Evolutionary conservation across 1,140 invertebrate genomes (phyloP), one percentile per base, ranked within the genome.

Genomic region (Nixonia krombeini): DNA sequence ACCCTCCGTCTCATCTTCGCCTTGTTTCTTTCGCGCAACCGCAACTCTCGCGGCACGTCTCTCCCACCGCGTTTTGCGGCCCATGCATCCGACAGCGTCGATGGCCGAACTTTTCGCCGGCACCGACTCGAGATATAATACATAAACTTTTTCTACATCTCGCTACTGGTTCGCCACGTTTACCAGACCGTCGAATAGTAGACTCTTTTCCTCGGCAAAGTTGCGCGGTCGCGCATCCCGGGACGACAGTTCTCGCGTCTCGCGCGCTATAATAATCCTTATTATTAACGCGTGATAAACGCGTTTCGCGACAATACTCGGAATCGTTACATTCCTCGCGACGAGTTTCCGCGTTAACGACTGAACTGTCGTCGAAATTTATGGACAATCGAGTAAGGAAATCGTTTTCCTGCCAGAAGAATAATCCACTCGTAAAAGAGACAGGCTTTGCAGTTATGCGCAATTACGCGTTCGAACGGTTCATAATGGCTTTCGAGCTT

Each of bases 381-480:
- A 67, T 61, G 53, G 56, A 59, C 64, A 61, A 56, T 67, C 57
- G 53, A 55, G 42, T 64, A 64, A 64, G 46, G 69, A 72, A 67
- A 64, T 63, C 45, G 69, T 29, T 67, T 72, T 56, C 51, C 51
- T 56, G 51, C 56, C 46, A 56, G 51, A 61, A 51, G 56, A 67
- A 46, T 51, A 56, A 38, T 56, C 33, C 42, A 67, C 46, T 67
- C 55, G 64, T 46, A 51, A 61, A 67, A 61, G 50, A 71, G 53
- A 63, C 52, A 53, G 46, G 69, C 47, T 75, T 73, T 64, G 72
- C 72, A 72, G 77, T 77, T 75, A 77, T 61, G 61, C 56, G 74
- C 70, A 78, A 80, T 79, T 80, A 80, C 66, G 74, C 71, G 72
- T 75, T 62, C 66, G 74, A 80, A 70, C 70, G 74, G 68, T 65